phyloP scores from a whole-genome alignment of 2,888 invertebrate genomes.

The Agrotis puta region DNA sequence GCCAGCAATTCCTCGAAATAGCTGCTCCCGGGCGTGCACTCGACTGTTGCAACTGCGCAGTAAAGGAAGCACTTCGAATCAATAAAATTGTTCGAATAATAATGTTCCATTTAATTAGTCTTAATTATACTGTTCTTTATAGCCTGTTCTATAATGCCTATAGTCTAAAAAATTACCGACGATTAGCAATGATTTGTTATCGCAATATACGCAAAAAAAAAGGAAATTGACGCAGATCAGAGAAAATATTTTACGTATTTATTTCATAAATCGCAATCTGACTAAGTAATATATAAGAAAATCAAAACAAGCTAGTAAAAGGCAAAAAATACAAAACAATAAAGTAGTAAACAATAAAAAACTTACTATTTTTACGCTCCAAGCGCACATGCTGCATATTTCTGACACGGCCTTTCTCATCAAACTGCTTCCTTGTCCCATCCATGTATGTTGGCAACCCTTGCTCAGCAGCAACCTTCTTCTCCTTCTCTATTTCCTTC shows the following conservation, averaged over 20 bases:
- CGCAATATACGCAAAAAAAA: too few relatives aligned
- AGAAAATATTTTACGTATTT: too few relatives aligned
- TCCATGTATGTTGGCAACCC: neutral
- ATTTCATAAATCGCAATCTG: neutral
- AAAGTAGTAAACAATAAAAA: too few relatives aligned
- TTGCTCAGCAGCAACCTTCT: neutral
- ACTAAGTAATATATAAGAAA: neutral
- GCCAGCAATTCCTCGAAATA: neutral
- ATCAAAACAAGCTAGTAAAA: too few relatives aligned
- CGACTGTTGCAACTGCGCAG: neutral
- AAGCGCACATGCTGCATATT: neutral
- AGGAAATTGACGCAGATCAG: too few relatives aligned
- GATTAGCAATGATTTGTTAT: too few relatives aligned
- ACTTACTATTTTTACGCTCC: neutral
- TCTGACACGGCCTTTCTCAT: neutral
- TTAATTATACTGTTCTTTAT: too few relatives aligned
- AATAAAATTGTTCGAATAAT: too few relatives aligned
- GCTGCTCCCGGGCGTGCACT: neutral
- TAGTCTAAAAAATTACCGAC: too few relatives aligned
- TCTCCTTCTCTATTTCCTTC: neutral
- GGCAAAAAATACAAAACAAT: too few relatives aligned
- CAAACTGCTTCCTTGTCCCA: neutral
- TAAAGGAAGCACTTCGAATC: neutral
- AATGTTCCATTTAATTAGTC: too few relatives aligned
- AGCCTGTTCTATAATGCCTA: too few relatives aligned